Percentiles rank a stretch among this genome's conserved stretches.
phyloP scores from a whole-genome alignment of 2,113 vertebrate genomes.

The Theristicus caerulescens region DNA sequence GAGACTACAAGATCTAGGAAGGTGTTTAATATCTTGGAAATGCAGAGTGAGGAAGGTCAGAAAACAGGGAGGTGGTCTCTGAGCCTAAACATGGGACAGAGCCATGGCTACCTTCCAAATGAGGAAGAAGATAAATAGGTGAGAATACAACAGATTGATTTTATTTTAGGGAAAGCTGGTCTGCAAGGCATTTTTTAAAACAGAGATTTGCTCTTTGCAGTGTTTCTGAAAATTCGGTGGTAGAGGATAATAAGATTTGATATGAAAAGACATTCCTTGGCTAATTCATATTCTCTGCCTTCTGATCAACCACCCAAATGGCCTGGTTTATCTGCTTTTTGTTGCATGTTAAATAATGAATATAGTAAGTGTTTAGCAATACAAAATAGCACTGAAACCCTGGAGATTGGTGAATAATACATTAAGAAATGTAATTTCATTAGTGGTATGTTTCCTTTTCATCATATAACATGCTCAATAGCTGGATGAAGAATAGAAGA shows the following conservation, averaged over 20 bases:
- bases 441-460: not conserved
- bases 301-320: constrained; percentile 36
- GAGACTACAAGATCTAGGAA: not conserved
- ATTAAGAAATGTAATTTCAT: constrained; percentile 53
- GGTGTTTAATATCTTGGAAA: not conserved
- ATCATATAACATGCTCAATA: not conserved
- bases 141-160: not conserved
- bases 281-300: not conserved
- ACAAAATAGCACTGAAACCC: constrained; percentile 25
- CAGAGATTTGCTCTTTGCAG: not conserved
- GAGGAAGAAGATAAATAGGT: not conserved
- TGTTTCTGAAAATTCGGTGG: not conserved
- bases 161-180: not conserved
- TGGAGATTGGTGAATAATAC: constrained; percentile 45
- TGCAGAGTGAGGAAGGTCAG: not conserved
- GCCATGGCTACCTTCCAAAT: not conserved
- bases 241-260: not conserved
- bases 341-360: constrained; percentile 41
- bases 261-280: not conserved
- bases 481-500: constrained; percentile 3
- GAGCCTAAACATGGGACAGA: not conserved
- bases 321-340: constrained; percentile 20
- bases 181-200: not conserved
- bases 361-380: constrained; percentile 16
- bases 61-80: not conserved